Conservation (phyloP, 2,888 invertebrate species). For the Sceliomorpha sp. region DNA sequence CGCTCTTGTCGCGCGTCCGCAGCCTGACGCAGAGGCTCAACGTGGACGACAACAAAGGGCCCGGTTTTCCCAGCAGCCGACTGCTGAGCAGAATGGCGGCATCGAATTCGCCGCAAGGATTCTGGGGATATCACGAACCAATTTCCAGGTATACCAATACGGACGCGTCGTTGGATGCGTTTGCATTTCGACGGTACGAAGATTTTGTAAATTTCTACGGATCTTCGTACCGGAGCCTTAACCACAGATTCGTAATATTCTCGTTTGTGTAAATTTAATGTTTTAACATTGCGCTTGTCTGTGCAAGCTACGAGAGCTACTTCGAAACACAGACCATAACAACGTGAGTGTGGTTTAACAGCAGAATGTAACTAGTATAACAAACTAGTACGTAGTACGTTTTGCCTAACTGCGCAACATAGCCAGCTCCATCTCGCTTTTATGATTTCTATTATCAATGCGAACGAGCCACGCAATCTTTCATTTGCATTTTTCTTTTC, state of each 20-base stretch:
- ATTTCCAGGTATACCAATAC: slow-evolving; percentile 79
- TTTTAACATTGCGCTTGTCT: slow-evolving; percentile 64
- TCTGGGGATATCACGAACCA: slow-evolving; percentile 81
- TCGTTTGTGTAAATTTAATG: too few relatives aligned
- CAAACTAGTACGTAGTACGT: slow-evolving; percentile 2
- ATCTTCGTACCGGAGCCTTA: too few relatives aligned
- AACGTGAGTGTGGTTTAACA: slow-evolving; percentile 72
- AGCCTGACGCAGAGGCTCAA: slow-evolving; percentile 92
- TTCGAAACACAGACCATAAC: slow-evolving; percentile 76
- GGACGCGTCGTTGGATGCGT: too few relatives aligned
- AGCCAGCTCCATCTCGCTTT: too few relatives aligned
- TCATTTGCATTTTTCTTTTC: too few relatives aligned
- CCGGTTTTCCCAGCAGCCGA: slow-evolving; percentile 84
- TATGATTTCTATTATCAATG: too few relatives aligned
- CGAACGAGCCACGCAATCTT: too few relatives aligned
- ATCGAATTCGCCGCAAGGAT: slow-evolving; percentile 75
- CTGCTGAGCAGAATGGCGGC: slow-evolving; percentile 81
- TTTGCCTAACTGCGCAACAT: too few relatives aligned
- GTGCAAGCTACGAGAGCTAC: slow-evolving; percentile 78
- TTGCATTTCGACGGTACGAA: too few relatives aligned
- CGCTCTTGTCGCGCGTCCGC: slow-evolving; percentile 90
- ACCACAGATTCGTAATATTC: too few relatives aligned
- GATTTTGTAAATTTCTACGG: background rate
- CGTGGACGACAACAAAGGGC: slow-evolving; percentile 87
- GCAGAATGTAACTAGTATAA: slow-evolving; percentile 25